Evolutionary conservation across 2,113 vertebrate genomes (phyloP).

Genomic region (Pyxicephalus adspersus): DNA sequence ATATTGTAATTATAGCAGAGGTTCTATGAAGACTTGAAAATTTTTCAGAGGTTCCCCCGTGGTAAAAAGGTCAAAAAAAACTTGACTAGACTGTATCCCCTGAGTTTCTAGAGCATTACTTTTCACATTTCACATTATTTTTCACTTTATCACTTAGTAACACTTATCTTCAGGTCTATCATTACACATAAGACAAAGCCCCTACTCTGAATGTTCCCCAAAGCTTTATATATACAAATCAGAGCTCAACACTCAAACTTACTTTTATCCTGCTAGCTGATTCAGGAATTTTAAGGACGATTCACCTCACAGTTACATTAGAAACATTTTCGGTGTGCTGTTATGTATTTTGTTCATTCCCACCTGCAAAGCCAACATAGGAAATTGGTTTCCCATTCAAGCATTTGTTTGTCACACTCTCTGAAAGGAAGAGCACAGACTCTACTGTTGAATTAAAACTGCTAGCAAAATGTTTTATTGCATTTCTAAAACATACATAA

Average conservation of each 20-base stretch:
- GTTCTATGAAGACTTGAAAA: too few relatives aligned
- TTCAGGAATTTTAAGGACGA: not conserved
- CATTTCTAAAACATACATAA: slow-evolving; percentile 32
- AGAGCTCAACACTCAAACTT: not conserved
- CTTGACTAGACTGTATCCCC: too few relatives aligned
- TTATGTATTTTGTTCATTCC: slow-evolving; percentile 7
- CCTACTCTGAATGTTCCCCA: too few relatives aligned
- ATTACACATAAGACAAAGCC: too few relatives aligned
- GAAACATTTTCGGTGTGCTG: not conserved
- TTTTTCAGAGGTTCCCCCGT: too few relatives aligned
- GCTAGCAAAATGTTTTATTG: not conserved
- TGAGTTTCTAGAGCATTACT: too few relatives aligned
- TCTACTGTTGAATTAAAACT: not conserved
- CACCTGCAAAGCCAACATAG: not conserved
- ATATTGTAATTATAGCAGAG: too few relatives aligned
- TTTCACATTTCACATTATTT: too few relatives aligned
- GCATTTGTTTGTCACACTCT: not conserved
- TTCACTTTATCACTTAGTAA: too few relatives aligned
- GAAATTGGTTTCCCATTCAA: slow-evolving; percentile 18
- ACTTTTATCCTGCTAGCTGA: not conserved
- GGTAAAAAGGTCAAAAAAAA: too few relatives aligned
- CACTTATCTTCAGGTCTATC: too few relatives aligned
- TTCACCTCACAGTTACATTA: not conserved
- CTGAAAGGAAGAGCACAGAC: not conserved
- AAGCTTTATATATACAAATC: too few relatives aligned